Evolutionary conservation across 2,797 vertebrate species (phyloP).

Genomic region (Pipistrellus nathusii): DNA sequence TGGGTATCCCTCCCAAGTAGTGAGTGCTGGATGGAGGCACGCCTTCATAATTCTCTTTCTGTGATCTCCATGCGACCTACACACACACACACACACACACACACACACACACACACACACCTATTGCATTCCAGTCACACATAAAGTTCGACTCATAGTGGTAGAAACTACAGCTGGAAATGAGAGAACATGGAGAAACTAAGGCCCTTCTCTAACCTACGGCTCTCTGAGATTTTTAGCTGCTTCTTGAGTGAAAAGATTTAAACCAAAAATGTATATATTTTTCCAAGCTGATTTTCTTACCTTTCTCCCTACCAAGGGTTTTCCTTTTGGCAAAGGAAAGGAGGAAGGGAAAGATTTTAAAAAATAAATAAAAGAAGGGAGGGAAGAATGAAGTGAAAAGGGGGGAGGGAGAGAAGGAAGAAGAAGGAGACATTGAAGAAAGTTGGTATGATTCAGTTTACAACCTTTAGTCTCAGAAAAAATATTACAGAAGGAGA

Average conservation of each 20-base stretch:
- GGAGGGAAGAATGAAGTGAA: neutral
- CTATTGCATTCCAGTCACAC: neutral
- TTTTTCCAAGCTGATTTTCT: neutral
- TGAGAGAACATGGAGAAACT: neutral
- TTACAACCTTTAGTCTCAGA: neutral
- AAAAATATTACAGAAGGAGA: neutral
- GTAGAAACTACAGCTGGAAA: neutral
- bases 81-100: accelerated
- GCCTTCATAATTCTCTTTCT: neutral
- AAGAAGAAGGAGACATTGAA: neutral
- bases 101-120: neutral
- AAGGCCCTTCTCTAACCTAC: neutral
- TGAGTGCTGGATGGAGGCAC: neutral
- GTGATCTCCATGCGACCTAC: neutral
- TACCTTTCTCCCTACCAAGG: neutral
- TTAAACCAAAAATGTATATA: neutral
- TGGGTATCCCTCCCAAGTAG: neutral
- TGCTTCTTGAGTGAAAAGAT: neutral
- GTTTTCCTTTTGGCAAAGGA: neutral
- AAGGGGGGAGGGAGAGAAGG: no score
- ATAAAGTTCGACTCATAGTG: neutral
- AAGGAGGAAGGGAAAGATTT: neutral
- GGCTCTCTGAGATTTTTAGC: neutral
- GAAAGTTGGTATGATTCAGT: neutral
- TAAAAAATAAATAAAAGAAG: neutral